phyloP scores from a whole-genome alignment of 64 coral and sea anemone genomes.

The Montipora sp. region DNA sequence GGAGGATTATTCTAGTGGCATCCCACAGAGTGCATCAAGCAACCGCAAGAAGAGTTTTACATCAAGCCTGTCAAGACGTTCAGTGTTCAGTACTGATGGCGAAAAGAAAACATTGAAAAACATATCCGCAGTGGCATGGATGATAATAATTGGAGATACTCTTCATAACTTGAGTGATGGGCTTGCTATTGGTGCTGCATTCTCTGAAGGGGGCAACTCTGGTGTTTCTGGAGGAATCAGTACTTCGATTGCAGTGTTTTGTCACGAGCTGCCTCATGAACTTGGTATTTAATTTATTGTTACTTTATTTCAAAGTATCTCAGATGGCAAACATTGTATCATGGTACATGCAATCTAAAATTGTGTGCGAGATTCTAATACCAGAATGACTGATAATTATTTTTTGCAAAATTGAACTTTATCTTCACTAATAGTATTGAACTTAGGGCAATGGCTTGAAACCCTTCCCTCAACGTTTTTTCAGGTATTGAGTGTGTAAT shows the following conservation, averaged over 20 bases:
- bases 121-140: slow-evolving; percentile 85
- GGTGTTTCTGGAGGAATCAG: slow-evolving; percentile 87
- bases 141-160: slow-evolving; percentile 97
- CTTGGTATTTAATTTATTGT: slow-evolving; percentile 50
- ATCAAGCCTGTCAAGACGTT: too few relatives aligned
- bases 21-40: neutral
- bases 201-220: slow-evolving; percentile 70
- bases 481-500: too few relatives aligned
- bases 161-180: slow-evolving; percentile 95
- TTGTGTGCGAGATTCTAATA: too few relatives aligned
- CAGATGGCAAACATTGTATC: too few relatives aligned
- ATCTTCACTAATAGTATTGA: too few relatives aligned
- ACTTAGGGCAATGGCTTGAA: too few relatives aligned
- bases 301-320: too few relatives aligned
- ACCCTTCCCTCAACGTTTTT: too few relatives aligned
- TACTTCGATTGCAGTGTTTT: slow-evolving; percentile 95
- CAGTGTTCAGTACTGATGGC: slow-evolving; percentile 55
- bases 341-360: too few relatives aligned
- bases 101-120: slow-evolving; percentile 29
- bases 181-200: slow-evolving; percentile 92
- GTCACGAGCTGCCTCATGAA: slow-evolving; percentile 97
- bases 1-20: neutral
- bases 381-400: too few relatives aligned
- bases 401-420: too few relatives aligned
- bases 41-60: neutral